Conservation (phyloP, 2,113 vertebrate species). For the Neotragus pygmaeus region DNA sequence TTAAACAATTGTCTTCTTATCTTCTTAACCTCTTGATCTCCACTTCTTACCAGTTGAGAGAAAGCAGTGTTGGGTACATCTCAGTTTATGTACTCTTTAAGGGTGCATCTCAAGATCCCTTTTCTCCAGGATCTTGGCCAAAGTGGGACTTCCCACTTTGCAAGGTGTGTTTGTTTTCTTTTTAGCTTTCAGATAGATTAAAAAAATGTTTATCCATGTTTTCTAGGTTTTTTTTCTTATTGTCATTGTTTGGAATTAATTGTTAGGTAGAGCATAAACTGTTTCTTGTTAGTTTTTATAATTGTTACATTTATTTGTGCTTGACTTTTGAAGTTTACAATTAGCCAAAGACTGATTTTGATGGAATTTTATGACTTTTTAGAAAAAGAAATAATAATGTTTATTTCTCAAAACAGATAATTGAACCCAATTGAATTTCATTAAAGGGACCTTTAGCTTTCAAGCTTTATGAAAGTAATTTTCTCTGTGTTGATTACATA, state of each 20-base stretch:
- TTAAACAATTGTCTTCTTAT: neutral
- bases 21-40: neutral
- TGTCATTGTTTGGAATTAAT: neutral
- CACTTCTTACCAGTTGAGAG: neutral
- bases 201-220: neutral
- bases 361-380: neutral
- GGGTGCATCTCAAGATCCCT: neutral
- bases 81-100: neutral
- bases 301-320: neutral
- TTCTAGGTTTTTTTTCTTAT: neutral
- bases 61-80: neutral
- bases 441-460: neutral
- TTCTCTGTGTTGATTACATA: neutral
- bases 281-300: neutral
- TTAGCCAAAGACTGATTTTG: neutral
- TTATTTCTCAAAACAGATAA: constrained; percentile 16
- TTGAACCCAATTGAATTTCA: neutral
- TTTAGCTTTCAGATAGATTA: neutral
- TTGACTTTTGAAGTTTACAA: neutral
- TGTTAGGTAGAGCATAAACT: neutral
- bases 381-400: neutral
- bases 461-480: neutral
- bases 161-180: neutral
- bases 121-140: neutral
- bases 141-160: neutral